Percentiles rank a stretch among this genome's conserved stretches.
These are phyloP conservation scores for Coregonus clupeaformis DNA, from an alignment of 2,113 vertebrate species.

Conservation along the genomic window DNA sequence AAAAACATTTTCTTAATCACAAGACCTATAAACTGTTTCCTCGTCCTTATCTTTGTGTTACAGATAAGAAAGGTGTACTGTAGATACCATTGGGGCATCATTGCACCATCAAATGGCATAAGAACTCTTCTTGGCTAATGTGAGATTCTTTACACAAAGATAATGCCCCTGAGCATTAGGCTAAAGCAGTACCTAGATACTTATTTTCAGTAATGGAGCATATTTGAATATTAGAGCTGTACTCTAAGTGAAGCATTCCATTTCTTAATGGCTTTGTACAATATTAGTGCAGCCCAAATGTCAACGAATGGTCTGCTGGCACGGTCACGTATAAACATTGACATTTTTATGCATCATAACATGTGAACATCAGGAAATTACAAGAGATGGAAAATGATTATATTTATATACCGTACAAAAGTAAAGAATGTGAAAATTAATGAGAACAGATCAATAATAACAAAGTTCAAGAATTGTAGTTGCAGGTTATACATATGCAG, in stretches of 20 bases:
- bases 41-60: background rate
- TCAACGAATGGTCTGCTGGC: slow-evolving; percentile 35
- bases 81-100: background rate
- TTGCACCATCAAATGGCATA: background rate
- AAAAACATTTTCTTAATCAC: background rate
- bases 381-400: slow-evolving; percentile 24
- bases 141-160: background rate
- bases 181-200: slow-evolving; percentile 7
- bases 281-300: slow-evolving; percentile 19
- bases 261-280: slow-evolving; percentile 11
- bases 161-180: background rate
- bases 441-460: slow-evolving; percentile 38
- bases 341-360: slow-evolving; percentile 24
- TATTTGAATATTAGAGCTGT: background rate
- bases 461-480: background rate
- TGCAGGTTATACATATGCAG: slow-evolving; percentile 19
- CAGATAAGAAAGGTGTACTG: background rate
- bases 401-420: slow-evolving; percentile 52
- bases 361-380: slow-evolving; percentile 15
- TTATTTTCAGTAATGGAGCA: background rate
- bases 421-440: slow-evolving; percentile 40
- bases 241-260: background rate
- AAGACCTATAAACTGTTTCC: background rate
- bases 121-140: slow-evolving; percentile 1
- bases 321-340: slow-evolving; percentile 38